Base-by-base conservation (phyloP, 1,140 invertebrate species). In the Episyrphus balteatus region DNA sequence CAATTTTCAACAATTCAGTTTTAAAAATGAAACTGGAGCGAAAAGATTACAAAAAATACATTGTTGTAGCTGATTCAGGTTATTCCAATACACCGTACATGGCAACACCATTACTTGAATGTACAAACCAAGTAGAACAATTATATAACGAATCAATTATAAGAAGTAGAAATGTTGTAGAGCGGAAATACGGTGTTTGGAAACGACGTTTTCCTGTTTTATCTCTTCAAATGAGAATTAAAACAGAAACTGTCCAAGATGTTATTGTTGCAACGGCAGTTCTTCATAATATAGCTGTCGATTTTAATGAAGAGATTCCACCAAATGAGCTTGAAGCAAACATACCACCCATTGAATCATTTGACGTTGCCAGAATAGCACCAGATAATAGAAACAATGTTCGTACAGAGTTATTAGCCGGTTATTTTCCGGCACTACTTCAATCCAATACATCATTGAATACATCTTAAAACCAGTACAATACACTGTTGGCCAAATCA, bases 171-270 rank as follows among this genome's bases (percentile, higher is more conserved):
- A 70, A 70, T 57, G 42, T 53, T 12, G 57, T 72, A 17, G 68
- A 71, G 56, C 40, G 68, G 38, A 42, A 43, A 7, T 67, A 59
- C 57, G 68, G 66, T 1, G 51, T 66, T 1, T 65, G 53, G 59
- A 73, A 71, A 53, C 46, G 57, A 45, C 33, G 66, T 34, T 72
- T 71, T 56, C 56, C 61, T 8, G 54, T 58, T 36, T 46, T 72
- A 31, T 47, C 53, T 8, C 26, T 51, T n/a, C 57, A 58, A 7
- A 39, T 71, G 18, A 18, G 61, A 38, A 13, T 59, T 0, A 57
- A 64, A 49, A 14, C 68, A 5, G 36, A 55, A 30, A 70, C 42
- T 30, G 42, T 49, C 10, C 26, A 57, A 14, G 32, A 51, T 30
- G 48, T 70, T 1, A 68, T 71, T 19, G 51, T 69, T 10, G 66